A percentile compares a stretch with the other conserved stretches of the same genome.
phyloP scores from a whole-genome alignment of 2,113 vertebrate species.

The Percina caprodes region DNA sequence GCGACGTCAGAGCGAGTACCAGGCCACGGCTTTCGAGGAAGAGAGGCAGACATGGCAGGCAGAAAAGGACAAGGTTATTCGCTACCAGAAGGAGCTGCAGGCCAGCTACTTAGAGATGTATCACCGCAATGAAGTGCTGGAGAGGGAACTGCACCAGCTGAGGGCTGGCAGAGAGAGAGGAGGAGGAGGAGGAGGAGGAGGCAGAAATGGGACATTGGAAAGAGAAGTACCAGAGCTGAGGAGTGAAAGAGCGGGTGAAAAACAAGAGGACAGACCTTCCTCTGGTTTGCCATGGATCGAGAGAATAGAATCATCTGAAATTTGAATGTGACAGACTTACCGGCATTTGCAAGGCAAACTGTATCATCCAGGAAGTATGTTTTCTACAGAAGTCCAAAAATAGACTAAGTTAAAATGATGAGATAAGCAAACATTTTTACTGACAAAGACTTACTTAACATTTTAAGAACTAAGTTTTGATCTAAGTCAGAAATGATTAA shows the following conservation, averaged over 20 bases:
- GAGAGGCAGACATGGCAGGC: conserved; percentile 95
- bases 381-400: conserved; percentile 8
- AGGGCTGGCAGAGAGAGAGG: conserved; percentile 78
- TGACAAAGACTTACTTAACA: background rate
- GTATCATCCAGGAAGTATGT: conserved; percentile 1
- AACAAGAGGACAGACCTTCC: conserved; percentile 79
- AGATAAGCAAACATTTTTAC: background rate
- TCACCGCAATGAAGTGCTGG: conserved; percentile 90
- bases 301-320: conserved; percentile 94
- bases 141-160: conserved; percentile 87
- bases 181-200: conserved; percentile 71
- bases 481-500: background rate
- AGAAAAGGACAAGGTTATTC: conserved; percentile 91
- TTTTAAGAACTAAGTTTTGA: background rate
- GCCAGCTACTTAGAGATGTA: conserved; percentile 97
- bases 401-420: background rate
- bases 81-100: conserved; percentile 91
- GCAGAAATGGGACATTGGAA: conserved; percentile 87
- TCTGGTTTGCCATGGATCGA: conserved; percentile 91
- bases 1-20: conserved; percentile 92
- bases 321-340: conserved; percentile 82
- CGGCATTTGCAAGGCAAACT: conserved; percentile 62
- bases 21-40: conserved; percentile 90
- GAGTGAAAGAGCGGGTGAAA: conserved; percentile 79
- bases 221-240: conserved; percentile 84